phyloP scores from a whole-genome alignment of 1,140 invertebrate species.

The Acyrthosiphon pisum region DNA sequence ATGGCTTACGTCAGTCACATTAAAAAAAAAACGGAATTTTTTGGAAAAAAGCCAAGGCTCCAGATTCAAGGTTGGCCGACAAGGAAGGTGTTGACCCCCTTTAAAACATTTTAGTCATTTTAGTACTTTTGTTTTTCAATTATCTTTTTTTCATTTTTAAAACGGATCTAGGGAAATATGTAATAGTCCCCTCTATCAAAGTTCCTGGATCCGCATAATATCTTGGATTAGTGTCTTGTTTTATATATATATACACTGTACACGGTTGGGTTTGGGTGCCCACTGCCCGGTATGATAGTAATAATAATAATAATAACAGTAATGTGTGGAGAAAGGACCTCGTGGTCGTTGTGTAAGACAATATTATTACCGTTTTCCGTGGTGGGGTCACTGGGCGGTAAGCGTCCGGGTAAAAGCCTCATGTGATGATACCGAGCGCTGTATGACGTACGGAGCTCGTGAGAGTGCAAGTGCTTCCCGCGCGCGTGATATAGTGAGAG shows the following conservation, averaged over 20 bases:
- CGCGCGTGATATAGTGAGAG: not conserved
- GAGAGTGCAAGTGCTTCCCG: slow-evolving; percentile 52
- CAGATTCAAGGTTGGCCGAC: not conserved
- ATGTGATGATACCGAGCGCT: not conserved
- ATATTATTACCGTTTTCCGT: not conserved
- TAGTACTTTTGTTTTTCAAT: too few species aligned
- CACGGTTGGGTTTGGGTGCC: not conserved
- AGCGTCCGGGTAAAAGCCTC: slow-evolving; percentile 44
- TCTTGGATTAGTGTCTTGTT: not conserved
- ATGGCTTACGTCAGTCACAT: not conserved
- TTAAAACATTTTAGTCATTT: not conserved
- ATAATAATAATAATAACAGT: not conserved
- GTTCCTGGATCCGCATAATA: not conserved
- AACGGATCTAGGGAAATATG: not conserved
- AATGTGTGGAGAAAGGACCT: slow-evolving; percentile 35
- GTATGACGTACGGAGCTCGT: slow-evolving; percentile 28
- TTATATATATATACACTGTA: not conserved
- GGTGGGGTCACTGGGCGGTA: not conserved
- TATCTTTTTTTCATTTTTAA: not conserved
- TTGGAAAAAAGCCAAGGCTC: not conserved
- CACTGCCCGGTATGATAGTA: not conserved
- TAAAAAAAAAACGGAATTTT: not conserved
- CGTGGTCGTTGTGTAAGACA: slow-evolving; percentile 42
- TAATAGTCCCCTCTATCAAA: not conserved
- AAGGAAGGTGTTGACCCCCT: not conserved